A percentile compares a stretch with the other conserved stretches of the same genome.
Conservation (phyloP, 2,113 vertebrate genomes). For the Elgaria multicarinata region DNA sequence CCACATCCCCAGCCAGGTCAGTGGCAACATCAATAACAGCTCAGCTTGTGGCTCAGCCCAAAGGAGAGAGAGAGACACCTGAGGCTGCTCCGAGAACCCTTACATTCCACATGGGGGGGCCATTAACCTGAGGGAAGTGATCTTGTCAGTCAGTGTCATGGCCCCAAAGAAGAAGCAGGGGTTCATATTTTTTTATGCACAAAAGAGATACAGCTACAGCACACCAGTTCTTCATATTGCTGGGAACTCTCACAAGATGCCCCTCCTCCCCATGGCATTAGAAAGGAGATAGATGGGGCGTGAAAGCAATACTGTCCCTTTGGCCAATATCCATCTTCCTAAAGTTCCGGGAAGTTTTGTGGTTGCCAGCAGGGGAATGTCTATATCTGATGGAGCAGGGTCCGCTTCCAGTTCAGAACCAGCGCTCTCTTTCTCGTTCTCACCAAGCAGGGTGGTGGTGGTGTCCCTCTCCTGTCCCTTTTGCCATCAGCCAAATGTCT, state of each 20-base stretch:
- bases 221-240: slow-evolving; percentile 18
- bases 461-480: background rate
- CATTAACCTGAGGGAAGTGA: background rate
- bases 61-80: background rate
- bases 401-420: background rate
- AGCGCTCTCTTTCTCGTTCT: too few relatives aligned
- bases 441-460: background rate
- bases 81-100: background rate
- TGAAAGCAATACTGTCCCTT: slow-evolving; percentile 5
- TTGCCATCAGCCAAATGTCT: background rate
- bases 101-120: background rate
- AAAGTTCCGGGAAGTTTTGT: background rate
- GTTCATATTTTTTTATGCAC: slow-evolving; percentile 3
- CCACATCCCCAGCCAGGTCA: accelerated
- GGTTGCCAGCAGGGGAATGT: background rate
- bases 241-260: slow-evolving; percentile 1
- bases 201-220: slow-evolving; percentile 17
- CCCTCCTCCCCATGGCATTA: background rate
- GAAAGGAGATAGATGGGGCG: background rate
- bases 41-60: background rate
- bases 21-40: background rate
- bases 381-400: background rate
- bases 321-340: background rate
- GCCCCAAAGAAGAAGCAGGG: slow-evolving; percentile 1
- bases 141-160: background rate